Evolutionary conservation across 2,888 invertebrate species (phyloP).

Genomic region (Tillus elongatus): DNA sequence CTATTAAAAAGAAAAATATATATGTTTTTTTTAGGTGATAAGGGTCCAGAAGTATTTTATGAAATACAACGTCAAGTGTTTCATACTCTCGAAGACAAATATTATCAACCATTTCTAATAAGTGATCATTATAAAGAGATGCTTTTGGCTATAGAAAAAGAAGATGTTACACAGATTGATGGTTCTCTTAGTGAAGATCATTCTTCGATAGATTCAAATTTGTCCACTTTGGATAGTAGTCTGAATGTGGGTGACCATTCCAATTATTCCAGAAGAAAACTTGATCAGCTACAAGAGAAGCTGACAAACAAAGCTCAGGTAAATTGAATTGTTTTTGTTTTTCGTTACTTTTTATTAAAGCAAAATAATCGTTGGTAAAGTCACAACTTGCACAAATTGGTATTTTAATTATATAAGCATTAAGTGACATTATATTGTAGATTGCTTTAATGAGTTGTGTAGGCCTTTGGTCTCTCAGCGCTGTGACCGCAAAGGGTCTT

Average conservation of each 20-base stretch:
- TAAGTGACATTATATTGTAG: too few species aligned
- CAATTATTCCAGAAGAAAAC: constrained; percentile 69
- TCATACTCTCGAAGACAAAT: constrained; percentile 73
- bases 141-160: constrained; percentile 55
- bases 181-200: constrained; percentile 47
- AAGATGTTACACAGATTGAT: constrained; percentile 39
- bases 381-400: too few species aligned
- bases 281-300: constrained; percentile 75
- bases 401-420: too few species aligned
- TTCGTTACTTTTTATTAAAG: too few species aligned
- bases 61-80: constrained; percentile 76
- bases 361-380: too few species aligned
- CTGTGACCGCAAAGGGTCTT: too few species aligned
- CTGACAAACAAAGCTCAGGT: constrained; percentile 74
- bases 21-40: constrained; percentile 55
- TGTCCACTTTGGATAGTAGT: constrained; percentile 44
- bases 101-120: constrained; percentile 80
- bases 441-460: too few species aligned
- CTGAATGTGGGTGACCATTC: constrained; percentile 72
- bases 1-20: too few species aligned
- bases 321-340: too few species aligned
- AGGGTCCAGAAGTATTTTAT: constrained; percentile 80
- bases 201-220: constrained; percentile 47
- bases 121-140: constrained; percentile 76
- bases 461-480: too few species aligned